These are phyloP conservation scores for Lepidurus arcticus DNA, from an alignment of 1,140 invertebrate species.

Conservation along the genomic window DNA sequence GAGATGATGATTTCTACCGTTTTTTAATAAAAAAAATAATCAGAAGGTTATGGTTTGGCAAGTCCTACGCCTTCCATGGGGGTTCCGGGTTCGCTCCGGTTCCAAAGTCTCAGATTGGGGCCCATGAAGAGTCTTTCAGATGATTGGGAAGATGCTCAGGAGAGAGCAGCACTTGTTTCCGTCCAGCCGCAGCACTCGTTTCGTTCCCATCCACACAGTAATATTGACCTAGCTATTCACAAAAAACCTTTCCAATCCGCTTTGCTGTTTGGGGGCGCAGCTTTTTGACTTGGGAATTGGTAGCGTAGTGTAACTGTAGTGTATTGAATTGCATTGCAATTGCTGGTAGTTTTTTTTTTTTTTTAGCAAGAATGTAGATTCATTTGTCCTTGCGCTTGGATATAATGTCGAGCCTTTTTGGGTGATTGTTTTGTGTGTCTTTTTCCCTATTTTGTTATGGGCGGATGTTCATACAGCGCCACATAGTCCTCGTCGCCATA, in stretches of 20 bases:
- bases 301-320: neutral
- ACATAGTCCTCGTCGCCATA: constrained; percentile 80
- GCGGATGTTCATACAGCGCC: constrained; percentile 60
- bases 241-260: neutral
- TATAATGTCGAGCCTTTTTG: neutral
- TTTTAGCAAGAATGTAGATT: neutral
- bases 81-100: neutral
- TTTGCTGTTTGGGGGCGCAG: neutral
- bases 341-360: constrained; percentile 12
- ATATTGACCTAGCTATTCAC: neutral
- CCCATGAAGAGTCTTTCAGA: constrained; percentile 21
- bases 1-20: too few species aligned
- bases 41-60: constrained; percentile 9
- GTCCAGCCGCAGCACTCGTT: neutral
- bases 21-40: neutral
- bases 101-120: neutral
- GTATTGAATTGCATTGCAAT: neutral
- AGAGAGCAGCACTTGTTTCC: constrained; percentile 8
- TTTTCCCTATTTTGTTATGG: neutral
- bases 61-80: neutral
- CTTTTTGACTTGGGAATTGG: neutral
- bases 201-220: constrained; percentile 14
- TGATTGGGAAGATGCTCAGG: neutral
- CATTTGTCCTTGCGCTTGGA: constrained; percentile 14
- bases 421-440: neutral